These are phyloP conservation scores for Hoplostethus atlanticus DNA, from an alignment of 2,797 vertebrate species.

Conservation along the genomic window DNA sequence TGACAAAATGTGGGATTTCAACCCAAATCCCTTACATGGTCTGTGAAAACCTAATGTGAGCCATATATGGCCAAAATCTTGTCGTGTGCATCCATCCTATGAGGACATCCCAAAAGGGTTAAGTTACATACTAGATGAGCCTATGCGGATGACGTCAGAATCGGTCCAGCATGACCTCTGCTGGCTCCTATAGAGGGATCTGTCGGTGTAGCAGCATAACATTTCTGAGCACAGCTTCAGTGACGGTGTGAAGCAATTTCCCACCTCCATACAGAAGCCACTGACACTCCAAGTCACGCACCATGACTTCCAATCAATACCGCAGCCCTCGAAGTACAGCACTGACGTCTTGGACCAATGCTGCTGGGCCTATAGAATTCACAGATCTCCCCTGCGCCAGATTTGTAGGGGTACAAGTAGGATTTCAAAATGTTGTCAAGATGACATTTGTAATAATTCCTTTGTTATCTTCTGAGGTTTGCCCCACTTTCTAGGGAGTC, in stretches of 20 bases:
- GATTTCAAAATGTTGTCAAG: too few species aligned
- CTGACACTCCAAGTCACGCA: conserved; percentile 14
- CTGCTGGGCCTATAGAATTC: conserved; percentile 6
- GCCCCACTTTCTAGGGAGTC: neutral
- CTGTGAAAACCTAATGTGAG: too few species aligned
- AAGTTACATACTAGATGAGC: neutral
- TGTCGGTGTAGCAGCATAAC: neutral
- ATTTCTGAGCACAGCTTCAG: neutral
- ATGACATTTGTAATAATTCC: too few species aligned
- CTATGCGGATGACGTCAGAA: neutral
- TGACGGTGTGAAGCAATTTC: conserved; percentile 16
- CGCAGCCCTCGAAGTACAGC: neutral
- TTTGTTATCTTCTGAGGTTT: neutral
- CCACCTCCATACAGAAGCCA: conserved; percentile 22
- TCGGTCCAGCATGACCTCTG: neutral
- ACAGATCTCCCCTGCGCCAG: neutral
- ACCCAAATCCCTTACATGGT: neutral
- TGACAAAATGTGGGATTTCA: neutral
- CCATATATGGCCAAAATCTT: too few species aligned
- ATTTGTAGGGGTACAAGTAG: too few species aligned
- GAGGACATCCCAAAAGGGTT: neutral
- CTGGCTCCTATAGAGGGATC: neutral
- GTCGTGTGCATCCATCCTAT: too few species aligned
- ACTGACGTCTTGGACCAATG: too few species aligned
- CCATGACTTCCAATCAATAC: conserved; percentile 22